These are phyloP conservation scores for Crambe crambe DNA, from an alignment of 37 sponge, comb jelly and placozoan genomes.

Conservation along the genomic window DNA sequence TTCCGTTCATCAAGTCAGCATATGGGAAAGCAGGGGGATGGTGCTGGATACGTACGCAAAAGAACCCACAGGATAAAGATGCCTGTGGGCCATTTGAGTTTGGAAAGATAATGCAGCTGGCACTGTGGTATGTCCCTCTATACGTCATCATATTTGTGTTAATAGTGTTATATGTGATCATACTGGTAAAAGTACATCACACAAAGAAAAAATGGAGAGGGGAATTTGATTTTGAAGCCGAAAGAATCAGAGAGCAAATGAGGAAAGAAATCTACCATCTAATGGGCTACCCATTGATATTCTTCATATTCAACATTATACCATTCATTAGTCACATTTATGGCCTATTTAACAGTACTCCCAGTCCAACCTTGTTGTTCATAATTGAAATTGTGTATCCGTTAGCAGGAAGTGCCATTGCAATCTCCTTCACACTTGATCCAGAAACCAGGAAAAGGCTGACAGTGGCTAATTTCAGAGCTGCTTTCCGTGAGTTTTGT, in stretches of 20 bases:
- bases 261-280: slow-evolving; percentile 20
- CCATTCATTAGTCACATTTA: slow-evolving; percentile 48
- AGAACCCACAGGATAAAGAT: slow-evolving; percentile 1
- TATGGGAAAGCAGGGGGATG: slow-evolving; percentile 67
- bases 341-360: not conserved
- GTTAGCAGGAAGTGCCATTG: slow-evolving; percentile 30
- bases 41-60: slow-evolving; percentile 77
- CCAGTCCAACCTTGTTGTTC: slow-evolving; percentile 29
- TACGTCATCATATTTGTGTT: slow-evolving; percentile 19
- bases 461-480: not conserved
- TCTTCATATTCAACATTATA: slow-evolving; percentile 31
- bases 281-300: slow-evolving; percentile 33
- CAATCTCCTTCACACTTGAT: slow-evolving; percentile 32
- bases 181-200: not conserved
- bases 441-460: slow-evolving; percentile 20
- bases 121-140: slow-evolving; percentile 55
- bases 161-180: slow-evolving; percentile 15
- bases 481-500: not conserved
- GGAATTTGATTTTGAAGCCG: not conserved
- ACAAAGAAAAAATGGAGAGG: not conserved
- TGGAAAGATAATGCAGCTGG: slow-evolving; percentile 34
- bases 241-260: not conserved
- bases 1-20: slow-evolving; percentile 57
- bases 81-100: slow-evolving; percentile 2
- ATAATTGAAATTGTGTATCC: slow-evolving; percentile 26